Conservation (phyloP, 2,797 vertebrate genomes). For the Catostomus latipinnis region DNA sequence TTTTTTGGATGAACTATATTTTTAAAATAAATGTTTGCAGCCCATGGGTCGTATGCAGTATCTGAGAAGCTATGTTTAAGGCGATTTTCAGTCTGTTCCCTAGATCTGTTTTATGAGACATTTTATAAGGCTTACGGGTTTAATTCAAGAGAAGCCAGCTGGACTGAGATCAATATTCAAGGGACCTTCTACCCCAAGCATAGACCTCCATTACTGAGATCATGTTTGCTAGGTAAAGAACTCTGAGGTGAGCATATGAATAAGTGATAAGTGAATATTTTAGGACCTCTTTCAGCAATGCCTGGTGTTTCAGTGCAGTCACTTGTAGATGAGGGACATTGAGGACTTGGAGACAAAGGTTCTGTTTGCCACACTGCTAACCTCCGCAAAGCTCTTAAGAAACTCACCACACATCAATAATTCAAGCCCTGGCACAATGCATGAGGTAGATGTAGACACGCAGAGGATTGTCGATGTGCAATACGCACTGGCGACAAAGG, state of each 20-base stretch:
- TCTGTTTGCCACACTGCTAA: conserved; percentile 31
- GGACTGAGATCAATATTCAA: conserved; percentile 27
- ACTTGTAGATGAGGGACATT: conserved; percentile 8
- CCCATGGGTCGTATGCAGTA: too few species aligned
- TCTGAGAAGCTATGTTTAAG: not conserved
- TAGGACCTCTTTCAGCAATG: conserved; percentile 30
- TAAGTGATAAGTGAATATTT: conserved; percentile 48
- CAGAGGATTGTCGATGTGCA: not conserved
- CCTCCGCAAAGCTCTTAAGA: conserved; percentile 44
- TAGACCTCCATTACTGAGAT: conserved; percentile 30
- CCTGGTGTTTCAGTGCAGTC: conserved; percentile 13
- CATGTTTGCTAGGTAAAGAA: conserved; percentile 37
- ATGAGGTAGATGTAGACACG: not conserved
- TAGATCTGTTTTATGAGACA: not conserved
- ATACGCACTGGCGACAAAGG: not conserved
- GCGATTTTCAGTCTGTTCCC: not conserved
- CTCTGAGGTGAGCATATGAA: conserved; percentile 39
- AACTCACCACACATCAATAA: conserved; percentile 48
- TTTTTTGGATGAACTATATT: too few species aligned
- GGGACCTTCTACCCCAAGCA: conserved; percentile 9
- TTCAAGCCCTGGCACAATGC: conserved; percentile 31
- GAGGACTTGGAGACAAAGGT: conserved; percentile 5
- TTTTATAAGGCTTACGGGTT: not conserved
- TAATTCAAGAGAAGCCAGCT: too few species aligned
- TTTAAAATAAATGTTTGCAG: not conserved